These are phyloP conservation scores for Danionella dracula DNA, from an alignment of 2,797 vertebrate genomes.

Conservation along the genomic window DNA sequence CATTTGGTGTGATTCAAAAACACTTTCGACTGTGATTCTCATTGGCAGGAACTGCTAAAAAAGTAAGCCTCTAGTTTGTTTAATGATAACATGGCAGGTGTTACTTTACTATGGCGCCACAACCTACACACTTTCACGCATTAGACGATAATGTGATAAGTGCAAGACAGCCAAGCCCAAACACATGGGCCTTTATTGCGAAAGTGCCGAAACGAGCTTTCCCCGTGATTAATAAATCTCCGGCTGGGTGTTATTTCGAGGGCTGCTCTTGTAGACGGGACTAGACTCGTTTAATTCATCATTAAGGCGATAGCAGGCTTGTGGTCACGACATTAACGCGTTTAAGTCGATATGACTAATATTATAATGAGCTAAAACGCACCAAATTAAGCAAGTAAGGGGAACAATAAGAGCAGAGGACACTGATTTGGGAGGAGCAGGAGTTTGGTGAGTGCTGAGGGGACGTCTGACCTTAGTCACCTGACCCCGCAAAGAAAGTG, in stretches of 20 bases:
- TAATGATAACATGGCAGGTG: constrained; percentile 21
- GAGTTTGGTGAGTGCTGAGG: constrained; percentile 4
- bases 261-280: neutral
- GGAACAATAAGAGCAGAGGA: neutral
- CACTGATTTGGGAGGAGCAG: constrained; percentile 1
- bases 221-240: too few species aligned
- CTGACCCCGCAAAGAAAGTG: constrained; percentile 31
- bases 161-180: constrained; percentile 9
- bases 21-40: neutral
- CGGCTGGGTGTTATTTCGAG: neutral
- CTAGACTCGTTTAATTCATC: constrained; percentile 11
- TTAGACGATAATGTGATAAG: constrained; percentile 6
- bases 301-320: constrained; percentile 19
- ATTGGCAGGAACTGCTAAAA: neutral
- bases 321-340: constrained; percentile 8
- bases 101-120: neutral
- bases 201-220: constrained; percentile 1
- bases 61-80: neutral
- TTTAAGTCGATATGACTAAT: constrained; percentile 29
- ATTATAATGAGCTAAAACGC: constrained; percentile 29
- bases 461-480: constrained; percentile 32
- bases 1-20: neutral
- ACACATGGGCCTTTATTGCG: neutral
- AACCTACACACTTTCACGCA: constrained; percentile 17
- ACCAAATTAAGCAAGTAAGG: constrained; percentile 12